A percentile compares a stretch with the other conserved stretches of the same genome.
phyloP scores from a whole-genome alignment of 1,140 invertebrate genomes.

The Lucilia cuprina region DNA sequence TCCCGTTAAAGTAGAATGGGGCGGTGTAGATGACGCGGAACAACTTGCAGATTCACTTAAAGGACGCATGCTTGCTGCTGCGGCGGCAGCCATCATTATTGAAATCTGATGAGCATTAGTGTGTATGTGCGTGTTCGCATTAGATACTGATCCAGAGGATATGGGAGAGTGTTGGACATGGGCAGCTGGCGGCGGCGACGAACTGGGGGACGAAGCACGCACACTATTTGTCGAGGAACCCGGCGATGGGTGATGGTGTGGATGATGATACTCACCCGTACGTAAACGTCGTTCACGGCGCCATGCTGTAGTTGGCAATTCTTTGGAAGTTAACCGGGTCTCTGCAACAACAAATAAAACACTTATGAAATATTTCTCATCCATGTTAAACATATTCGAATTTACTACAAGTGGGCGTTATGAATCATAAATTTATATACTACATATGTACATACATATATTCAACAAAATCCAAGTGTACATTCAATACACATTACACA shows the following conservation, averaged over 20 bases:
- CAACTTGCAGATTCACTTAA: slow-evolving; percentile 40
- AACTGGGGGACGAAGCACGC: slow-evolving; percentile 31
- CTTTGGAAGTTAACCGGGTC: slow-evolving; percentile 65
- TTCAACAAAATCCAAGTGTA: not conserved
- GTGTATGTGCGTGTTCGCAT: slow-evolving; percentile 16
- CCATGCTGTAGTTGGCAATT: slow-evolving; percentile 71
- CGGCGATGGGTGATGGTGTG: slow-evolving; percentile 41
- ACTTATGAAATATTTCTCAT: not conserved
- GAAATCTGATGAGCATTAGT: slow-evolving; percentile 35
- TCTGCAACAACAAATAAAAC: slow-evolving; percentile 43
- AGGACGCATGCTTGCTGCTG: slow-evolving; percentile 37
- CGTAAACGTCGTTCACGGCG: slow-evolving; percentile 68
- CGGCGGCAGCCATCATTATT: slow-evolving; percentile 52
- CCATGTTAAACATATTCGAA: not conserved
- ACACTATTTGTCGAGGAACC: slow-evolving; percentile 19
- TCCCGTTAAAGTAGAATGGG: not conserved
- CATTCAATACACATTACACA: not conserved
- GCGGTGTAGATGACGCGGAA: slow-evolving; percentile 16
- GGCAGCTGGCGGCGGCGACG: not conserved
- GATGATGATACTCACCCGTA: slow-evolving; percentile 57
- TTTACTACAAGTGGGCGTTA: slow-evolving; percentile 12
- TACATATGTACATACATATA: not conserved
- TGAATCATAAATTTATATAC: not conserved
- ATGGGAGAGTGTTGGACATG: slow-evolving; percentile 19
- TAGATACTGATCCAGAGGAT: not conserved